Evolutionary conservation across 2,888 invertebrate species (phyloP).

Genomic region (Leucoma salicis): DNA sequence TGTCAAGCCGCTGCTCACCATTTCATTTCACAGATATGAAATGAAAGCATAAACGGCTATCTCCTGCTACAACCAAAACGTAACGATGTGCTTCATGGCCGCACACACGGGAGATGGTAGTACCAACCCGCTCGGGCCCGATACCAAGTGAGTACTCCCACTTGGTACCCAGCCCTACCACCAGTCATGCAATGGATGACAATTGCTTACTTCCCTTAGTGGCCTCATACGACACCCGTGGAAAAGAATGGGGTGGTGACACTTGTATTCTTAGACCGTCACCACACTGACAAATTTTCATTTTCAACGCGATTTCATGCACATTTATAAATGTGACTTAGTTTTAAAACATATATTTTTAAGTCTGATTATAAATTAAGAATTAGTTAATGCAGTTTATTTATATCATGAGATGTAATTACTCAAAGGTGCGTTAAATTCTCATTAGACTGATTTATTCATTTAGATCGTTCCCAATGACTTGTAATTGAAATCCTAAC

Average conservation of each 20-base stretch:
- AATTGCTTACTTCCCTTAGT: neutral
- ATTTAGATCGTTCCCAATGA: conserved; percentile 27
- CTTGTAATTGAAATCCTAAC: conserved; percentile 38
- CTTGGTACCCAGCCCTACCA: no score
- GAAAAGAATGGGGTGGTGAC: neutral
- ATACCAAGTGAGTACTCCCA: no score
- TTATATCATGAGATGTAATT: conserved; percentile 5
- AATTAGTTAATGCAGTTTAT: conserved; percentile 5
- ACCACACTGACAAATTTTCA: neutral
- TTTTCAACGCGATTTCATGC: neutral
- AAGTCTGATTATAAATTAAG: conserved; percentile 25
- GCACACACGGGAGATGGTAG: no score
- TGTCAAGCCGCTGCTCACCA: no score
- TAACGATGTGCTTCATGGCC: no score
- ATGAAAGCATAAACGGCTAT: no score
- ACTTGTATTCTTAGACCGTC: neutral
- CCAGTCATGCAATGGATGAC: no score
- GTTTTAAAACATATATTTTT: neutral
- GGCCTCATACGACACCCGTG: neutral
- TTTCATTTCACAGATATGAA: no score
- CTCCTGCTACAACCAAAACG: no score
- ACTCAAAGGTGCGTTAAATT: conserved; percentile 32
- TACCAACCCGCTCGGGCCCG: no score
- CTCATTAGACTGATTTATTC: conserved; percentile 41
- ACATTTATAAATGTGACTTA: neutral